A percentile compares a stretch with the other conserved stretches of the same genome.
These are phyloP conservation scores for Cyclargus thomasi DNA, from an alignment of 1,140 invertebrate species.

Conservation along the genomic window DNA sequence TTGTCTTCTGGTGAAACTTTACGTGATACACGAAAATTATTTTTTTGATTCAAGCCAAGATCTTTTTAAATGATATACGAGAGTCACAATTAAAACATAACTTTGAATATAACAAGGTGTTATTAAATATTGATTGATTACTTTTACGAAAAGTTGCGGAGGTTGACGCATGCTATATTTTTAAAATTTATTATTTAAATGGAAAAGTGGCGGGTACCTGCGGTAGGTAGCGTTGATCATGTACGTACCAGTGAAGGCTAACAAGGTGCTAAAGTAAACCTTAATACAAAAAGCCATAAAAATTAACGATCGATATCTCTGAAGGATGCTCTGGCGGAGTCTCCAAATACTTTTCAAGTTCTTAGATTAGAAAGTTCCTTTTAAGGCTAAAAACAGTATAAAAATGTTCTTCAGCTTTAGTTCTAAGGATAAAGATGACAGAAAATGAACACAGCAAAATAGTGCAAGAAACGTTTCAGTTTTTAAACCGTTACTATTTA, in stretches of 20 bases:
- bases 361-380: neutral
- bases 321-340: slow-evolving; percentile 19
- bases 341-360: neutral
- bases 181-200: slow-evolving; percentile 12
- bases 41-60: no score
- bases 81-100: neutral
- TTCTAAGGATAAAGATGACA: neutral
- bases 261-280: slow-evolving; percentile 64
- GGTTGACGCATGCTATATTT: neutral
- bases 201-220: slow-evolving; percentile 30
- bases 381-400: no score
- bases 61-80: no score
- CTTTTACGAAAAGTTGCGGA: neutral
- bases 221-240: slow-evolving; percentile 48
- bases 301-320: slow-evolving; percentile 45
- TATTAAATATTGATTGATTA: slow-evolving; percentile 9
- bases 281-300: slow-evolving; percentile 53
- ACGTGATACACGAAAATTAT: no score
- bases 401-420: no score
- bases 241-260: slow-evolving; percentile 46
- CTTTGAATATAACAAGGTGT: neutral
- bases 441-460: neutral
- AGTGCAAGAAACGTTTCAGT: no score
- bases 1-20: no score
- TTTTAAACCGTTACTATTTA: no score